A percentile compares a stretch with the other conserved stretches of the same genome.
These are phyloP conservation scores for Peromyscus nudipes DNA, from an alignment of 2,797 vertebrate species.

Conservation along the genomic window DNA sequence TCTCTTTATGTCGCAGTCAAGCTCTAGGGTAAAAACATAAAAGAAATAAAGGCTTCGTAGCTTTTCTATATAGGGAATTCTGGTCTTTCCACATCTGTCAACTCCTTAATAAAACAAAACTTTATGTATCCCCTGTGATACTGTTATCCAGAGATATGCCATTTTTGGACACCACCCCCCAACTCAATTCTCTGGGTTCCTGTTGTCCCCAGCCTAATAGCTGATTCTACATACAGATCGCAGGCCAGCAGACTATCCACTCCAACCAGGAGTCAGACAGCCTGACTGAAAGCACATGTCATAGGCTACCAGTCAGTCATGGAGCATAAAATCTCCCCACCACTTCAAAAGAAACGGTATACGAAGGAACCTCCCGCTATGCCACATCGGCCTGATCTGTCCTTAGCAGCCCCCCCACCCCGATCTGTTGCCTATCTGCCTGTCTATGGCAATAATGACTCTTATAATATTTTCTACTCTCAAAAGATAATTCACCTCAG, in stretches of 20 bases:
- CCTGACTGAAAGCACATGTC: not conserved
- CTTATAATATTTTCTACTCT: not conserved
- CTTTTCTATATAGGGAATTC: not conserved
- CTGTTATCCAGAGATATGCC: not conserved
- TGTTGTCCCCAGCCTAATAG: not conserved
- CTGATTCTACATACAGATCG: not conserved
- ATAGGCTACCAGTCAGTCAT: not conserved
- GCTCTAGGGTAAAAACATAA: not conserved
- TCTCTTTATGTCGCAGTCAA: conserved; percentile 31
- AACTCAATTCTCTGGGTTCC: not conserved
- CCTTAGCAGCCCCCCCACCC: too few relatives aligned
- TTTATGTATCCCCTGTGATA: not conserved
- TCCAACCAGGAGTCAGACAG: not conserved
- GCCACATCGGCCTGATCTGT: too few relatives aligned
- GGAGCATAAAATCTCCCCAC: not conserved
- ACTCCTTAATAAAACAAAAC: not conserved
- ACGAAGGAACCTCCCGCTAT: not conserved
- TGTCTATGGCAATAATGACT: too few relatives aligned
- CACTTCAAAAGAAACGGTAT: not conserved
- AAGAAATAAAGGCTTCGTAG: not conserved
- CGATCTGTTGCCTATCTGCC: too few relatives aligned
- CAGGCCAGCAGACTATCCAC: not conserved
- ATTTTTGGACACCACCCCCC: not conserved
- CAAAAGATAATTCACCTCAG: not conserved
- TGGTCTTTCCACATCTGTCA: not conserved